A percentile compares a stretch with the other conserved stretches of the same genome.
Conservation (phyloP, 2,113 vertebrate species). For the Ornithorhynchus anatinus region DNA sequence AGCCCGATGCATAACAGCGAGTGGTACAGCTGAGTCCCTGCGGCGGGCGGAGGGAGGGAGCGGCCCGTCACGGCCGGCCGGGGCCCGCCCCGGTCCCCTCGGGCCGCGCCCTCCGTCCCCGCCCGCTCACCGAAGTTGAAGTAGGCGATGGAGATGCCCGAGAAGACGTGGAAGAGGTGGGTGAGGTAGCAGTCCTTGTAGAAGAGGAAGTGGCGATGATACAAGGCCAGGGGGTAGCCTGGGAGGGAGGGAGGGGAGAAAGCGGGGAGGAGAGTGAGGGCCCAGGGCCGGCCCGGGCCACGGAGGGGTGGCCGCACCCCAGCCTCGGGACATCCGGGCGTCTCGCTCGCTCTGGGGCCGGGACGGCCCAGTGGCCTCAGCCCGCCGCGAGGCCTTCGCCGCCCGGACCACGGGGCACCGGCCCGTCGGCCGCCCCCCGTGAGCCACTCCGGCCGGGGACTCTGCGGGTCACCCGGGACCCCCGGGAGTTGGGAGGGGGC, state of each 20-base stretch:
- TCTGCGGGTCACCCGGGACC: too few relatives aligned
- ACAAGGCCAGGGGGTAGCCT: constrained; percentile 94
- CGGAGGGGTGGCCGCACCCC: too few relatives aligned
- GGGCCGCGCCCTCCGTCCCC: too few relatives aligned
- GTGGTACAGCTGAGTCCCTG: constrained; percentile 89
- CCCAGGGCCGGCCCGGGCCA: not conserved
- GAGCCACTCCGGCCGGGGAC: too few relatives aligned
- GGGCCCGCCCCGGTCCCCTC: too few relatives aligned
- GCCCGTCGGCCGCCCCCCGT: too few relatives aligned
- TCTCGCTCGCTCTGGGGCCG: too few relatives aligned
- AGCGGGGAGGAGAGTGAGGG: not conserved
- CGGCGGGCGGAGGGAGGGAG: constrained; percentile 3
- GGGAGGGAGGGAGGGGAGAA: not conserved
- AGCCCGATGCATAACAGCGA: constrained; percentile 86
- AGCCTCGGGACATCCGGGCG: too few relatives aligned
- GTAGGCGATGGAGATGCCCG: constrained; percentile 89
- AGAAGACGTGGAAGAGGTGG: constrained; percentile 87
- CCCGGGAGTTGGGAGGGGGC: constrained; percentile 29
- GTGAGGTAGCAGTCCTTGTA: constrained; percentile 85
- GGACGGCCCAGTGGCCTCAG: too few relatives aligned
- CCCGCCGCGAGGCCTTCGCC: too few relatives aligned
- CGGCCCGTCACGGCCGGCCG: too few relatives aligned
- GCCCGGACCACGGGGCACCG: too few relatives aligned
- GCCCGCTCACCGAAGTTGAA: constrained; percentile 94
- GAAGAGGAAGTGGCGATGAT: constrained; percentile 89